These are phyloP conservation scores for Meteorus sp. DNA, from an alignment of 1,140 invertebrate genomes.

Conservation along the genomic window DNA sequence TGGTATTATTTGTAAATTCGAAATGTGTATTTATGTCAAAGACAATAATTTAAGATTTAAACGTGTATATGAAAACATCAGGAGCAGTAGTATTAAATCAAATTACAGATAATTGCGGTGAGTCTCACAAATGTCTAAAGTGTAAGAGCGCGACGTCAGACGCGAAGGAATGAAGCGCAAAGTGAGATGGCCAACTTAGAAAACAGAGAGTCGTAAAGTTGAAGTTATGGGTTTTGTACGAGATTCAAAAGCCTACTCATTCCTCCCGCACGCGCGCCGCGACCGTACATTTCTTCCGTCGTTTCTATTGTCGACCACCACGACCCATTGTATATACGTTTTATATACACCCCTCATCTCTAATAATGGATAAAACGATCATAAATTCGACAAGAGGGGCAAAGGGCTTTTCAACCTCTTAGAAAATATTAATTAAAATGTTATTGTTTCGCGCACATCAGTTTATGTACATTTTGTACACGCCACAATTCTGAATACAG, in stretches of 20 bases:
- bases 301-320: background rate
- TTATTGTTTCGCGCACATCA: constrained; percentile 60
- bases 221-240: constrained; percentile 25
- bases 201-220: constrained; percentile 25
- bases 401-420: constrained; percentile 55
- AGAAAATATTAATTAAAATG: constrained; percentile 63
- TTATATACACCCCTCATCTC: constrained; percentile 22
- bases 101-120: constrained; percentile 26
- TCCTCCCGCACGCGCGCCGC: background rate
- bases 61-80: background rate
- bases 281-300: constrained; percentile 10
- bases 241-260: constrained; percentile 16
- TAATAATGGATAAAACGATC: constrained; percentile 62
- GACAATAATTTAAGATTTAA: too few relatives aligned
- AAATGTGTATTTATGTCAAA: background rate
- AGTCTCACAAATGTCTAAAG: background rate
- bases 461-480: too few relatives aligned
- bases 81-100: constrained; percentile 25
- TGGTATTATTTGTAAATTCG: background rate
- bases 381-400: constrained; percentile 58
- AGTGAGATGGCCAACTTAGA: constrained; percentile 1
- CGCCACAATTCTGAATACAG: too few relatives aligned
- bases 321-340: too few relatives aligned
- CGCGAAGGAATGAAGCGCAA: background rate
- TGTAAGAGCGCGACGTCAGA: background rate